These are phyloP conservation scores for Propithecus coquereli DNA, from an alignment of 2,113 vertebrate genomes.

Conservation along the genomic window DNA sequence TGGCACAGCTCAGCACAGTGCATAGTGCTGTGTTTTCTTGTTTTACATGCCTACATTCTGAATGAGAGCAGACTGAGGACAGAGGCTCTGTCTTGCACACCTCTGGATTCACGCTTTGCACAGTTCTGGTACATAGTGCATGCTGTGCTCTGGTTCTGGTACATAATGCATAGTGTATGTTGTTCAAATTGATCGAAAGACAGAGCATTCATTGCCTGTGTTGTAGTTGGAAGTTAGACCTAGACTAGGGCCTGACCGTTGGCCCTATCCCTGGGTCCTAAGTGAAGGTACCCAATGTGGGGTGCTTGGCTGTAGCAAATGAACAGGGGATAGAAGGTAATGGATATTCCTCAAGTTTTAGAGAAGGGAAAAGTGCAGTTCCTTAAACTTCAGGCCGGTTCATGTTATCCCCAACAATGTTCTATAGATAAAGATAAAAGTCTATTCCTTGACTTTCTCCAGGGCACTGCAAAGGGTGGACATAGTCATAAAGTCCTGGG, in stretches of 20 bases:
- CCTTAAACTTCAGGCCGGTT: background rate
- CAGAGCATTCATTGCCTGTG: background rate
- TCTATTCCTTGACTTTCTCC: background rate
- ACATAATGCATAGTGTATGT: background rate
- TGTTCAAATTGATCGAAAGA: background rate
- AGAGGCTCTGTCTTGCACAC: background rate
- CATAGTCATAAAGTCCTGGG: background rate
- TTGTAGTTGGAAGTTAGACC: background rate
- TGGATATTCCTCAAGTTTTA: background rate
- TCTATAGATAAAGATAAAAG: background rate
- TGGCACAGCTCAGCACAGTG: background rate
- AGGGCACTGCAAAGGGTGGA: background rate
- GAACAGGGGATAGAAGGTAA: rapidly evolving
- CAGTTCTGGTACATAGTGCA: background rate
- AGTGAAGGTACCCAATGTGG: background rate
- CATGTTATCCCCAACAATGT: background rate
- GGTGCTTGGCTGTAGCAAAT: background rate
- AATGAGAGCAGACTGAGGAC: background rate
- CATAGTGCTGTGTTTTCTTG: background rate
- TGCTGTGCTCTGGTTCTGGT: background rate
- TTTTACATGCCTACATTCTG: background rate
- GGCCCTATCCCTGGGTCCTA: background rate
- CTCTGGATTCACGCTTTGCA: background rate
- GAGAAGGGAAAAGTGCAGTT: background rate
- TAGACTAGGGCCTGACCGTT: background rate